Evolutionary conservation across 2,113 vertebrate genomes (phyloP), one percentile per base, ranked within the genome.

Genomic region (Otolemur garnettii): DNA sequence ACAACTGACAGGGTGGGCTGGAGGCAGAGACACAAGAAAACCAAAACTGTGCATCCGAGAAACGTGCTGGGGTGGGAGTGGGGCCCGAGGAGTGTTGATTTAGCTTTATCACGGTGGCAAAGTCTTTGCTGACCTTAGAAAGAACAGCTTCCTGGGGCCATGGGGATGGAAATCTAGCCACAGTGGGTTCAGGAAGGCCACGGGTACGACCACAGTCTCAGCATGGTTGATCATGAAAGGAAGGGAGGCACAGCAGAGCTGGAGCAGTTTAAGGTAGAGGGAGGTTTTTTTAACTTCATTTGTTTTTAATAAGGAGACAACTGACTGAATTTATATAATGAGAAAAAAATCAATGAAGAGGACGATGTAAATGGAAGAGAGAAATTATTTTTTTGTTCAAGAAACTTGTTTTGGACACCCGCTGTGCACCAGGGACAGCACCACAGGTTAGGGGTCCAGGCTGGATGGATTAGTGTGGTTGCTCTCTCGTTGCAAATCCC

Each of bases 331-430:
- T 50, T 74, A 45, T 35, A 64, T 0, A 45, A 3, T 86, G 22
- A 10, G 50, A 10, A 89, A 30, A 81, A 17, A 68, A 33, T 72
- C 62, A 78, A 77, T 74, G 66, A 28, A 59, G 19, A 85, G 5
- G 26, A 91, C 53, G 45, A 66, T 87, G 13, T 19, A 78, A 96
- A 72, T 90, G 59, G 11, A 57, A 53, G 12, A 77, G 55, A 60
- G 33, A 38, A 92, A 68, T 79, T 87, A 74, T 74, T 53, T 93
- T 71, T 24, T 89, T 86, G 74, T 13, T 83, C 2, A 68, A 88
- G 12, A 89, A 80, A 86, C 6, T 22, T 59, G 45, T 60, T 96
- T 90, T 72, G 35, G 93, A 68, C 26, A 77, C 10, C 21, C 12
- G 11, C 17, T 86, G 45, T 50, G 45, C 38, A 2, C 60, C 28